A percentile compares a stretch with the other conserved stretches of the same genome.
Conservation (phyloP, 2,113 vertebrate species). For the Prolemur simus region DNA sequence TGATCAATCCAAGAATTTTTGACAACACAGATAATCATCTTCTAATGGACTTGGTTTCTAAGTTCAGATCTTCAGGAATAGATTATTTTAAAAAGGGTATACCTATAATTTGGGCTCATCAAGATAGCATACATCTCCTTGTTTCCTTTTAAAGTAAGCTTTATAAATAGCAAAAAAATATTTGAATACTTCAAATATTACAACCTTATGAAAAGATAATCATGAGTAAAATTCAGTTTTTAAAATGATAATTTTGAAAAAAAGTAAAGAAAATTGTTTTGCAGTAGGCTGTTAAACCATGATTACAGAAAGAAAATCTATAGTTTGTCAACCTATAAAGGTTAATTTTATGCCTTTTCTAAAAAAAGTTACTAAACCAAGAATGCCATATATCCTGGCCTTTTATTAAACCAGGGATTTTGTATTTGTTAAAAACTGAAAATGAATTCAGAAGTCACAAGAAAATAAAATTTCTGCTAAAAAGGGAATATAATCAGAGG, state of each 20-base stretch:
- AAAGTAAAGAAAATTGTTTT: not conserved
- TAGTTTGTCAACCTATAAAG: not conserved
- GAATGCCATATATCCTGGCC: not conserved
- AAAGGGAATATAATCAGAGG: not conserved
- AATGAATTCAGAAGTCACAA: conserved; percentile 11
- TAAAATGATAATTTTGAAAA: conserved; percentile 29
- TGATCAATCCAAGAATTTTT: conserved; percentile 65
- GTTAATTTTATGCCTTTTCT: not conserved
- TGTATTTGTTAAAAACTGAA: not conserved
- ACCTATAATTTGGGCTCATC: conserved; percentile 53
- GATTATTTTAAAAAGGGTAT: conserved; percentile 30
- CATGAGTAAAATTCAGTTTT: not conserved
- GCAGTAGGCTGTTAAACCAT: not conserved
- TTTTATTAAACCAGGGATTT: not conserved
- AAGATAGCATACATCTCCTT: not conserved
- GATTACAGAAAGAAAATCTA: not conserved
- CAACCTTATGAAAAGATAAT: not conserved
- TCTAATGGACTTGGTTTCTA: conserved; percentile 50
- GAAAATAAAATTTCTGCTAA: conserved; percentile 26
- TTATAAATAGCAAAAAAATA: not conserved
- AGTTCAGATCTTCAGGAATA: conserved; percentile 30
- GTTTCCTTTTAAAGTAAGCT: conserved; percentile 22
- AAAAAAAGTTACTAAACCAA: not conserved
- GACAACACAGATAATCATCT: conserved; percentile 59
- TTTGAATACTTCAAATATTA: not conserved